Evolutionary conservation across 2,888 invertebrate genomes (phyloP).

Genomic region (Conchocele bisecta): DNA sequence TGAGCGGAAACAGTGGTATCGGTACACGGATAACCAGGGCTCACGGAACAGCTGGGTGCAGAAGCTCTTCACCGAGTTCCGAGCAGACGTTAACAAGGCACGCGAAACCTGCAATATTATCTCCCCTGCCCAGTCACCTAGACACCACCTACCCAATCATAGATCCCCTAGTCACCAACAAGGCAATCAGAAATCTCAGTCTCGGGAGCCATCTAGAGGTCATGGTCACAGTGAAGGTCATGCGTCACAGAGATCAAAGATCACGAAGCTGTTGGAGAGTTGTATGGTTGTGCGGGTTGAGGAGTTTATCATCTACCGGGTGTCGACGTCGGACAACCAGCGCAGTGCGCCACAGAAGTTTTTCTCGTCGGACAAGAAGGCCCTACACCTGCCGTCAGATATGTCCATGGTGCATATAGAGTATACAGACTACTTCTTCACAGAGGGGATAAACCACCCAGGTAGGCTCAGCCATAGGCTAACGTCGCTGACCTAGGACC

Average conservation of each 20-base stretch:
- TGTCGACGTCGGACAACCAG: slow-evolving; percentile 87
- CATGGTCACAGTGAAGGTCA: slow-evolving; percentile 39
- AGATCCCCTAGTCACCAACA: slow-evolving; percentile 32
- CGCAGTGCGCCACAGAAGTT: slow-evolving; percentile 90
- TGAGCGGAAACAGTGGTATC: slow-evolving; percentile 94
- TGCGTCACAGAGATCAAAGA: slow-evolving; percentile 36
- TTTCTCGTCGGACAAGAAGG: slow-evolving; percentile 85
- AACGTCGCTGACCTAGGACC: neutral
- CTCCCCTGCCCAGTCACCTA: slow-evolving; percentile 65
- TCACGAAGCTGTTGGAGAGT: slow-evolving; percentile 90
- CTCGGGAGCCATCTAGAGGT: slow-evolving; percentile 8
- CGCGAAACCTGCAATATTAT: slow-evolving; percentile 63
- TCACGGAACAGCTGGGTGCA: slow-evolving; percentile 90
- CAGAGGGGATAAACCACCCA: slow-evolving; percentile 86
- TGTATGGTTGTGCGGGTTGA: slow-evolving; percentile 94
- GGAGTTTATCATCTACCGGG: slow-evolving; percentile 94
- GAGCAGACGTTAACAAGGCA: slow-evolving; percentile 87
- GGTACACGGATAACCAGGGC: slow-evolving; percentile 88
- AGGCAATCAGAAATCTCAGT: slow-evolving; percentile 22
- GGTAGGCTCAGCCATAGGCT: slow-evolving; percentile 68
- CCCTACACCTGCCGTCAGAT: slow-evolving; percentile 93
- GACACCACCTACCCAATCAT: slow-evolving; percentile 42
- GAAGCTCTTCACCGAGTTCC: slow-evolving; percentile 91
- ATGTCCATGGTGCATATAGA: slow-evolving; percentile 97
- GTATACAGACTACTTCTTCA: slow-evolving; percentile 95